Conservation (phyloP, 2,888 invertebrate species). For the Clostera curtula region DNA sequence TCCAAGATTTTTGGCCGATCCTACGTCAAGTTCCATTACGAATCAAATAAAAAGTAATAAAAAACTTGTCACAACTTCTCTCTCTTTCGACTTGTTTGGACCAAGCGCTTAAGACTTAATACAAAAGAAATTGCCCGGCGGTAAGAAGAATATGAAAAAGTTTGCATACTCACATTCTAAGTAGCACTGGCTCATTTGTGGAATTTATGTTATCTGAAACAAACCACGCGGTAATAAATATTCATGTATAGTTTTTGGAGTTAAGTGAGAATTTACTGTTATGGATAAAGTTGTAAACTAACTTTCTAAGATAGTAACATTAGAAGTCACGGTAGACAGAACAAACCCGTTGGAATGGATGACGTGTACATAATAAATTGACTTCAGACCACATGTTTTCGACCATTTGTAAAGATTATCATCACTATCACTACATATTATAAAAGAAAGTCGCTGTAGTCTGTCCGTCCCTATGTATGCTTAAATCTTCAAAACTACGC, state of each 20-base stretch:
- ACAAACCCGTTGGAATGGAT: too few species aligned
- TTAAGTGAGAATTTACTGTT: too few species aligned
- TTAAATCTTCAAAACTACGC: too few species aligned
- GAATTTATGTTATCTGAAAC: slow-evolving; percentile 35
- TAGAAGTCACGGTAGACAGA: too few species aligned
- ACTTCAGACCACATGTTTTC: too few species aligned
- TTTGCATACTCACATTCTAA: slow-evolving; percentile 45
- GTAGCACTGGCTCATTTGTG: slow-evolving; percentile 49
- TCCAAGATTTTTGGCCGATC: slow-evolving; percentile 3
- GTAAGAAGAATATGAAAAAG: slow-evolving; percentile 3
- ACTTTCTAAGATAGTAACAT: too few species aligned
- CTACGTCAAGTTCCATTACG: slow-evolving; percentile 15
- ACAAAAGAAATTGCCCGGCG: neutral
- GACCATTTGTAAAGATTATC: too few species aligned
- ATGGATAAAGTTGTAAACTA: too few species aligned
- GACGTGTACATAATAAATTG: too few species aligned
- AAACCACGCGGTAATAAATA: slow-evolving; percentile 20
- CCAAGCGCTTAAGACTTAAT: slow-evolving; percentile 6
- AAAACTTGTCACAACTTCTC: slow-evolving; percentile 14
- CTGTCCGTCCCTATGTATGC: too few species aligned
- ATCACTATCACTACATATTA: too few species aligned
- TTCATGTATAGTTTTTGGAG: neutral
- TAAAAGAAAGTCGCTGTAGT: too few species aligned
- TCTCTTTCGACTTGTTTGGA: slow-evolving; percentile 4
- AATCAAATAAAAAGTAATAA: slow-evolving; percentile 23